Conservation (phyloP, 2,113 vertebrate species). For the Kryptolebias marmoratus region DNA sequence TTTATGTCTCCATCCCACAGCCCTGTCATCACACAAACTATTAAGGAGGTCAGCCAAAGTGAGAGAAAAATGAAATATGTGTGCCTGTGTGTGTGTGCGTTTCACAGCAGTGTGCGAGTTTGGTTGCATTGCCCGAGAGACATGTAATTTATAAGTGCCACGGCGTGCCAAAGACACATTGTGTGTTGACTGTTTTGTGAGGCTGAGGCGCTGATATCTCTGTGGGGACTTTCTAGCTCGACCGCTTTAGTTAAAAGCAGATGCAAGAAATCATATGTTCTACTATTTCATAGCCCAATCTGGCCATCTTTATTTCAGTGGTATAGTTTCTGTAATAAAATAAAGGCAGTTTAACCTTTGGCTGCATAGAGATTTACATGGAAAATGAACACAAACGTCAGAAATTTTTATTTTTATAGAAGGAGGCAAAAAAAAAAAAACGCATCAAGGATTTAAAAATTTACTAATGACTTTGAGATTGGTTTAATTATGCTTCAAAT, state of each 20-base stretch:
- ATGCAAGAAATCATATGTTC: slow-evolving; percentile 29
- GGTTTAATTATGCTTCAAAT: background rate
- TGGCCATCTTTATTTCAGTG: background rate
- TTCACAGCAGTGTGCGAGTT: slow-evolving; percentile 18
- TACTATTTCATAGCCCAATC: slow-evolving; percentile 14
- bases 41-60: slow-evolving; percentile 40
- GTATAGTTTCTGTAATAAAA: background rate
- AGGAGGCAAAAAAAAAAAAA: background rate
- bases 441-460: no score
- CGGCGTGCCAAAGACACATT: slow-evolving; percentile 32
- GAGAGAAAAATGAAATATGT: slow-evolving; percentile 36
- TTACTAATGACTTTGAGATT: no score
- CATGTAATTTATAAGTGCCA: slow-evolving; percentile 47
- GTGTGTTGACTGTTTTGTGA: slow-evolving; percentile 20
- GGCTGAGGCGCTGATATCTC: slow-evolving; percentile 27
- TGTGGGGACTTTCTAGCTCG: slow-evolving; percentile 21
- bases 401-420: background rate
- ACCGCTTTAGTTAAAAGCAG: slow-evolving; percentile 31
- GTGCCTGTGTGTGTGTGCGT: slow-evolving; percentile 11
- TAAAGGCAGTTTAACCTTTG: background rate
- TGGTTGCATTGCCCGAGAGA: slow-evolving; percentile 21
- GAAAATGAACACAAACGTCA: background rate
- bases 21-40: slow-evolving; percentile 36
- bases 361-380: background rate
- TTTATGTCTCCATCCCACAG: slow-evolving; percentile 30